Evolutionary conservation across 2,797 vertebrate species (phyloP).

Genomic region (Xerus rutilus): DNA sequence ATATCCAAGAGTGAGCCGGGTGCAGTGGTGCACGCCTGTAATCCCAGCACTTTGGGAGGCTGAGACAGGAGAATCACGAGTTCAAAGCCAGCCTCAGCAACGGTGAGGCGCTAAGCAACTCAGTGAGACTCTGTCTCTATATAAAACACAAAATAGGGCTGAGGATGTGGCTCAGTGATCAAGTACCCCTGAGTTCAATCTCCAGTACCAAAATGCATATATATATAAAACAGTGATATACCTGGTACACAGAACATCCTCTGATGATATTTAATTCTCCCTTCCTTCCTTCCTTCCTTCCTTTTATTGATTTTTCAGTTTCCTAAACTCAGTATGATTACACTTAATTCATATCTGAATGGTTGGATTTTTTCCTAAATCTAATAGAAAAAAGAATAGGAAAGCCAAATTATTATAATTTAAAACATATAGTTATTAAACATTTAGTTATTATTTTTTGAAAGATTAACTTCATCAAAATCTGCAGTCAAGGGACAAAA

Average conservation of each 20-base stretch:
- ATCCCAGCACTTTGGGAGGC: too few species aligned
- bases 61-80: too few species aligned
- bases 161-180: too few species aligned
- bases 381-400: conserved; percentile 27
- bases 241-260: neutral
- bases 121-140: too few species aligned
- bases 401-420: conserved; percentile 13
- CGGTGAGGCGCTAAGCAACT: too few species aligned
- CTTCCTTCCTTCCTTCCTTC: neutral
- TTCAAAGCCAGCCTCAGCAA: too few species aligned
- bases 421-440: conserved; percentile 17
- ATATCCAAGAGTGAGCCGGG: neutral
- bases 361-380: neutral
- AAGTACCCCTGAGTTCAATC: too few species aligned
- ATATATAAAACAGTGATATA: neutral
- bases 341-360: neutral
- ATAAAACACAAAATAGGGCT: too few species aligned
- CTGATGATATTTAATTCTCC: neutral
- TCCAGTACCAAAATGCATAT: too few species aligned
- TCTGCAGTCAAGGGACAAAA: conserved; percentile 8
- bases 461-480: conserved; percentile 25
- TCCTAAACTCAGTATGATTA: neutral
- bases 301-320: conserved; percentile 17
- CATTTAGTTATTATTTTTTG: neutral
- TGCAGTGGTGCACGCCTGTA: too few species aligned